Conservation (phyloP, 2,113 vertebrate species). For the Nansenia antarctica region DNA sequence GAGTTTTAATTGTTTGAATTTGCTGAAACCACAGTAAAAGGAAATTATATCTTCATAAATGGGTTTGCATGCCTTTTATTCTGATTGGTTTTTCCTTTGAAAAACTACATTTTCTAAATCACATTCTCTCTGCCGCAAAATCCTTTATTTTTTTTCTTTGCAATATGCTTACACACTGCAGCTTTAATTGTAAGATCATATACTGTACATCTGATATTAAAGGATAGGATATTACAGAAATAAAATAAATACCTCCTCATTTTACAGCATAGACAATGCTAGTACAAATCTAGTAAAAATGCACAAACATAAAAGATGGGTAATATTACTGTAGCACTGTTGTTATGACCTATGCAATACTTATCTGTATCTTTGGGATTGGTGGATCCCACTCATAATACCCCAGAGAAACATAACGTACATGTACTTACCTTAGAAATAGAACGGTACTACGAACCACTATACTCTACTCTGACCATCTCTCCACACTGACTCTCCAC, state of each 20-base stretch:
- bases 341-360: too few species aligned
- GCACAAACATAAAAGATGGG: background rate
- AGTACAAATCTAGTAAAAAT: too few species aligned
- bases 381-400: too few species aligned
- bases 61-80: constrained; percentile 19
- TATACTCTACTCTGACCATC: too few species aligned
- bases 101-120: constrained; percentile 17
- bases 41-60: constrained; percentile 20
- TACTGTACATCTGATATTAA: constrained; percentile 1
- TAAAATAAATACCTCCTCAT: background rate
- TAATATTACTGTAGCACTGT: too few species aligned
- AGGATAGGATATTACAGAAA: background rate
- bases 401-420: too few species aligned
- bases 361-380: too few species aligned
- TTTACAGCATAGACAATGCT: background rate
- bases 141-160: background rate
- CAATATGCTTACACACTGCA: constrained; percentile 4
- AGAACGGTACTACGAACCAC: too few species aligned
- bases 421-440: too few species aligned
- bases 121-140: constrained; percentile 10
- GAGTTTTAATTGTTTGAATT: background rate
- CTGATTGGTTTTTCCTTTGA: constrained; percentile 15
- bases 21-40: constrained; percentile 7
- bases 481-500: too few species aligned
- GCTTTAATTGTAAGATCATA: constrained; percentile 15